These are phyloP conservation scores for Clupea harengus DNA, from an alignment of 2,113 vertebrate species.

Conservation along the genomic window DNA sequence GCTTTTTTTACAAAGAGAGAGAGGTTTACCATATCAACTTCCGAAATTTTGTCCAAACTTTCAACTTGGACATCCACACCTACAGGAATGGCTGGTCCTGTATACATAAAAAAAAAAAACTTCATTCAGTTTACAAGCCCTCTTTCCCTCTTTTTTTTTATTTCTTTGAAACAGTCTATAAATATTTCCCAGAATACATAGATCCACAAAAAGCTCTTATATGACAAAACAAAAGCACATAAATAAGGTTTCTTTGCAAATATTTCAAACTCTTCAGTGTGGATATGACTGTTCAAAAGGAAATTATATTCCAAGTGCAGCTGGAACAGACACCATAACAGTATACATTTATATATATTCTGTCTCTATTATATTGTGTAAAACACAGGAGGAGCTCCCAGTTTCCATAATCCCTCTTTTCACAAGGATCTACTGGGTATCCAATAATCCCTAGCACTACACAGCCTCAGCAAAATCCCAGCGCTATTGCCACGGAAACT, in stretches of 20 bases:
- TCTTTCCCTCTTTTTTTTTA: too few relatives aligned
- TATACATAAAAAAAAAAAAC: not conserved
- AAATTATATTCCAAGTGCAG: not conserved
- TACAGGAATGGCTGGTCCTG: conserved; percentile 71
- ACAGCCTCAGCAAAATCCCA: conserved; percentile 12
- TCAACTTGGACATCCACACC: conserved; percentile 77
- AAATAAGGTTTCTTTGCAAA: too few relatives aligned
- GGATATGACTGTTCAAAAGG: not conserved
- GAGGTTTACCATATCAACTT: conserved; percentile 49
- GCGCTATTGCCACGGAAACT: not conserved
- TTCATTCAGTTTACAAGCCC: too few relatives aligned
- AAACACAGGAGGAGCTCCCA: not conserved
- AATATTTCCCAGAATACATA: not conserved
- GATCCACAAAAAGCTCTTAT: not conserved
- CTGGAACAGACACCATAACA: not conserved
- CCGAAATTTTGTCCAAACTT: conserved; percentile 61
- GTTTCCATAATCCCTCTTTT: conserved; percentile 53
- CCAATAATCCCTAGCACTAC: conserved; percentile 49
- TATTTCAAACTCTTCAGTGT: not conserved
- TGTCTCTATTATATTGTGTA: conserved; percentile 46
- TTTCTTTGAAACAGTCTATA: too few relatives aligned
- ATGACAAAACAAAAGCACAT: not conserved
- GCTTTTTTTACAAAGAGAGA: not conserved
- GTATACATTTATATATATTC: not conserved
- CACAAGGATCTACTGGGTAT: conserved; percentile 47